Evolutionary conservation across 2,113 vertebrate species (phyloP), one percentile per base, ranked within the genome.

Genomic region (Nibea albiflora): DNA sequence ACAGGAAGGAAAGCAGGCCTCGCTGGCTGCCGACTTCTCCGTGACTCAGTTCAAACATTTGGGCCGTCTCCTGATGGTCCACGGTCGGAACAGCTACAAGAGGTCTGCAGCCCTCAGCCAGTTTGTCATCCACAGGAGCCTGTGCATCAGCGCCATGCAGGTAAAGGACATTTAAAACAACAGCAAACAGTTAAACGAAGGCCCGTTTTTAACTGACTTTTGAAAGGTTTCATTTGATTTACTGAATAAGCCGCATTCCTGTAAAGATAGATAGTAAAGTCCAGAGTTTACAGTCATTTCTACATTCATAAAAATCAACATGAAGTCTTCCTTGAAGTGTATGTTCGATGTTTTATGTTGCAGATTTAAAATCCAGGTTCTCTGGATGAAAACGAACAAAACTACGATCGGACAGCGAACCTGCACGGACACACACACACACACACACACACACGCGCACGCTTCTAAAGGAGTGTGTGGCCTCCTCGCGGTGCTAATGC

Each of bases 81-180:
- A 99, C 0, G 98, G 98, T 10, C 94, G 98, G n/a, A 99, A 99
- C 95, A 99, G 98, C 93, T 99, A 99, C 95, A 98, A 99, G 85
- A 93, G 98, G 3, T 98, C 98, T 0, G 98, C 98, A 0, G 98
- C 97, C 11, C 97, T 99, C 92, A 98, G 98, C 89, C 98, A 99
- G 95, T 99, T 99, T n/a, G 98, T 99, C 70, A 99, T 99, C 93
- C 98, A 99, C 93, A 93, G 98, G 86, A 98, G 98, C 90, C 92
- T 99, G 65, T 99, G 98, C 90, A 99, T 99, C 92, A 98, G 97
- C 87, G 97, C 98, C 86, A 99, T 99, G 98, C 97, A 99, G 98
- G 98, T 98, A 95, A 73, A 81, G 50, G 14, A 0, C 57, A 35
- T n/a, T 64, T 35, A 0, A 15, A 65, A 28, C 56, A 56, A 16